phyloP scores from a whole-genome alignment of 2,888 invertebrate species.

The Bembecia ichneumoniformis region DNA sequence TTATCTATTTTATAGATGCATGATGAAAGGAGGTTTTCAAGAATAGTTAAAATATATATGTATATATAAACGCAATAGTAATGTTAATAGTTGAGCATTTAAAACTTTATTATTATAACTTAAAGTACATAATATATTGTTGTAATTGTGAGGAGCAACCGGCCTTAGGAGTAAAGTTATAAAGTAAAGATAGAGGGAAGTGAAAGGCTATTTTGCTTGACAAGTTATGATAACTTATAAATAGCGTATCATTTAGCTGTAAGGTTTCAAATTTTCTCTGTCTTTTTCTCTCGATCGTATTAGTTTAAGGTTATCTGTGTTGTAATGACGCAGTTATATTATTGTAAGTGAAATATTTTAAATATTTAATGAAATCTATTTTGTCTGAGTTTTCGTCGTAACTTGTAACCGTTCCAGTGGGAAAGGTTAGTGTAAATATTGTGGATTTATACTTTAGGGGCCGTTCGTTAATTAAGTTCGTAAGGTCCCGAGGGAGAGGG shows the following conservation, averaged over 20 bases:
- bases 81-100: slow-evolving; percentile 56
- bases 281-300: slow-evolving; percentile 62
- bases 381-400: slow-evolving; percentile 33
- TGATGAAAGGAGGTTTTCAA: neutral
- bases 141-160: slow-evolving; percentile 56
- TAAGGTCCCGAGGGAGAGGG: too few relatives aligned
- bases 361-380: slow-evolving; percentile 33
- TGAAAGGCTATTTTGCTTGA: slow-evolving; percentile 47
- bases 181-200: slow-evolving; percentile 31
- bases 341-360: neutral
- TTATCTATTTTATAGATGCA: too few relatives aligned
- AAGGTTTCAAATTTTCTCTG: slow-evolving; percentile 64
- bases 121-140: slow-evolving; percentile 65
- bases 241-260: slow-evolving; percentile 46
- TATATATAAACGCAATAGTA: slow-evolving; percentile 35
- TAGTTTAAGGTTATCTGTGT: slow-evolving; percentile 29
- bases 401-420: neutral
- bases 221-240: slow-evolving; percentile 23
- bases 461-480: too few relatives aligned
- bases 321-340: neutral
- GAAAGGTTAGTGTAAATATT: neutral
- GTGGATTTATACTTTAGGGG: too few relatives aligned
- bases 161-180: slow-evolving; percentile 60
- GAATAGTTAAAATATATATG: neutral
- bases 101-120: slow-evolving; percentile 50